Base-by-base conservation (phyloP, 2,113 vertebrate genomes). In the Lathamus discolor region DNA sequence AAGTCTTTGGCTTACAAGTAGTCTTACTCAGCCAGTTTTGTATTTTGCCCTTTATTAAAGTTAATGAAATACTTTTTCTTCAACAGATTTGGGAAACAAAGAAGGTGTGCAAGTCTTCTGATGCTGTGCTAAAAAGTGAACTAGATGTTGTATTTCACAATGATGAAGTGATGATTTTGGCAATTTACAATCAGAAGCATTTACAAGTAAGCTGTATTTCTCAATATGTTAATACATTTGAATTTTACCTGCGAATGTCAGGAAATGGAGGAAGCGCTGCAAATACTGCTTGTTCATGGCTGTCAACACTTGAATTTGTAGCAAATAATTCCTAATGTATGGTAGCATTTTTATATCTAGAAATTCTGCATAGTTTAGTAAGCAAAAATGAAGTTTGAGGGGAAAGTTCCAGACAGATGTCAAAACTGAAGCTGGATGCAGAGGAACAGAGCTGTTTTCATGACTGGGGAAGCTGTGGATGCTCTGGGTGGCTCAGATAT, bases 21-120 rank as follows among this genome's bases (percentile, higher is more conserved):
- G 17, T 67, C n/a, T 55, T 82, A 37, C 4, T 76, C 35, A 64
- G 31, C 46, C 76, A 52, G 19, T 93, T 90, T 73, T 81, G 7
- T 54, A 57, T 66, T 33, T 69, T 83, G 8, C 57, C 59, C n/a
- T 80, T 88, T 72, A 64, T 13, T 52, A 73, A 55, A 94, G 59
- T 13, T 87, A 81, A 78, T 73, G 10, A 73, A 80, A 63, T 25
- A 22, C 25, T 84, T 24, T 94, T 96, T 95, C 35, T 80, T 96
- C 81, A 63, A 96, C 96, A 99, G 99, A 96, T 99, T 44, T 99
- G 99, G 99, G 98, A 99, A 96, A 99, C 99, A 2, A 98, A 98
- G 57, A 99, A 98, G 80, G 98, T 99, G 39, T 99, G 99, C 98
- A 98, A 98, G 66, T 98, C 99, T 62, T 99, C 98, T 44, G 98